Conservation (phyloP, 2,888 invertebrate species). For the Drosophila subquinaria region DNA sequence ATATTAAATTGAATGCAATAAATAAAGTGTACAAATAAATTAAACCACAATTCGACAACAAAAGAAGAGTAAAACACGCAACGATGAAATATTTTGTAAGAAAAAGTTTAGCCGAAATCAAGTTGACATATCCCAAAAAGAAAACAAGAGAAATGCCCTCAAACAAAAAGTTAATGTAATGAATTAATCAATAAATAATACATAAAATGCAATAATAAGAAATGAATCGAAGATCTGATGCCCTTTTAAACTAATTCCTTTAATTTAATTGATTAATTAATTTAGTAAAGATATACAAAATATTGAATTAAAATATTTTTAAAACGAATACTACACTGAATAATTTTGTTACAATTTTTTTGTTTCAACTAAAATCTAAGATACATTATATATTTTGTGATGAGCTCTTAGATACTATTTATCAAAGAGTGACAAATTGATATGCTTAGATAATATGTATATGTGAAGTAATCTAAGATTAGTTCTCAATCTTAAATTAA, state of each 20-base stretch:
- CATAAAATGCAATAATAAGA: neutral
- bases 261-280: no score
- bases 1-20: constrained; percentile 60
- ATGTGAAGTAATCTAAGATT: neutral
- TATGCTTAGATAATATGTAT: neutral
- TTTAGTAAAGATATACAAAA: no score
- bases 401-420: neutral
- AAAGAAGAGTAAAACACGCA: constrained; percentile 4
- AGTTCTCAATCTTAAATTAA: neutral
- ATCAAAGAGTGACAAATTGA: neutral
- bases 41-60: constrained; percentile 38
- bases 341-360: no score
- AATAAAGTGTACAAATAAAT: constrained; percentile 61
- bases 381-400: neutral
- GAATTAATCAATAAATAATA: constrained; percentile 28
- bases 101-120: constrained; percentile 10
- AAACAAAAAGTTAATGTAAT: constrained; percentile 37
- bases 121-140: neutral
- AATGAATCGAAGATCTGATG: neutral
- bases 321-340: no score
- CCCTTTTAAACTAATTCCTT: neutral
- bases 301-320: no score
- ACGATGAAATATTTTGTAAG: neutral
- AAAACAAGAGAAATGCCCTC: constrained; percentile 19
- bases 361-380: neutral